A percentile compares a stretch with the other conserved stretches of the same genome.
Conservation (phyloP, 2,113 vertebrate genomes). For the Speoplatyrhinus poulsoni region DNA sequence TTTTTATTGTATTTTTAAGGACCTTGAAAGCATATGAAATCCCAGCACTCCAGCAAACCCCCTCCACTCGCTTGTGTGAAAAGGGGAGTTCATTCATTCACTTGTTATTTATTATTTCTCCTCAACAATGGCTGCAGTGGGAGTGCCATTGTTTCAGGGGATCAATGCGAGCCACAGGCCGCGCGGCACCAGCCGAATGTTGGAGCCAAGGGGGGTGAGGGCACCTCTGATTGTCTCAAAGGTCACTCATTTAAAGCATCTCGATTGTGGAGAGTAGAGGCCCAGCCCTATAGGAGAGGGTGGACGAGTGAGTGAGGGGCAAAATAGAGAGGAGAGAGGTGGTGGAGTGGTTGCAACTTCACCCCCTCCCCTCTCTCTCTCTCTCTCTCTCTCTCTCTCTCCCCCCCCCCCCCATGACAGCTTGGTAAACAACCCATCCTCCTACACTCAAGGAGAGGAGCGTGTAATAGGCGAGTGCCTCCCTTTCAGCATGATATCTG, state of each 20-base stretch:
- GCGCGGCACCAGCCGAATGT: constrained; percentile 34
- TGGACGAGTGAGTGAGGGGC: constrained; percentile 2
- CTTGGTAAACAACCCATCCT: not conserved
- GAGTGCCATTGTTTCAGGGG: constrained; percentile 62
- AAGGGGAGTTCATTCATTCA: constrained; percentile 28
- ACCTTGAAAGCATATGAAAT: not conserved
- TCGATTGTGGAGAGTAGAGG: constrained; percentile 15
- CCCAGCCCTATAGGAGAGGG: constrained; percentile 28
- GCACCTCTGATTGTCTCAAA: constrained; percentile 63
- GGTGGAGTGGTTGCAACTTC: not conserved
- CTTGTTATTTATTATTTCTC: constrained; percentile 54
- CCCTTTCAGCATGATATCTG: no score
- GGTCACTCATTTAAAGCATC: constrained; percentile 56
- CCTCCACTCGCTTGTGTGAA: constrained; percentile 20
- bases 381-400: constrained; percentile 4
- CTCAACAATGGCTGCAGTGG: constrained; percentile 24
- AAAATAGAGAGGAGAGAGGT: not conserved
- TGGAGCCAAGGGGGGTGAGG: constrained; percentile 35
- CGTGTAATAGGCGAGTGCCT: no score
- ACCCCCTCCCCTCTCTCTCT: not conserved
- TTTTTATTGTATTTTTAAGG: not conserved
- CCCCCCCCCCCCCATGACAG: not conserved
- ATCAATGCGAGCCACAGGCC: constrained; percentile 70
- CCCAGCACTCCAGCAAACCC: constrained; percentile 1
- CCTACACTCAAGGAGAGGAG: no score